These are phyloP conservation scores for Cathartes aura DNA, from an alignment of 2,113 vertebrate species.

Conservation along the genomic window DNA sequence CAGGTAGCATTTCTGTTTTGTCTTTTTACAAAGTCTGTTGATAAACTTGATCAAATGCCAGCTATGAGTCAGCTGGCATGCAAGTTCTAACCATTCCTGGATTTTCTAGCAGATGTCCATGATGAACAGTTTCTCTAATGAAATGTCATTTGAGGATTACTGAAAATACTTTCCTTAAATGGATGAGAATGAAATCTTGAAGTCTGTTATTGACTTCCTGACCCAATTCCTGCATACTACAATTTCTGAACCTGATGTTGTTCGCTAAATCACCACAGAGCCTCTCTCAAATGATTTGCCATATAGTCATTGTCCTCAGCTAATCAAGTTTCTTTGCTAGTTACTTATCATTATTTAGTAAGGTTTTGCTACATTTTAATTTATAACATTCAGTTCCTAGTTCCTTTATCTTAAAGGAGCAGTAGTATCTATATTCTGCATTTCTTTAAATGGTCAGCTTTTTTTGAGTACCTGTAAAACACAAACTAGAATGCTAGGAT, in stretches of 20 bases:
- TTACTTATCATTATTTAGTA: neutral
- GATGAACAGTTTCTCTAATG: neutral
- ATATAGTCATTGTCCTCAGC: neutral
- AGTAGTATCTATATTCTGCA: neutral
- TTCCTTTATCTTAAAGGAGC: neutral
- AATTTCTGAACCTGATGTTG: neutral
- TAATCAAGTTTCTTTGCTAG: neutral
- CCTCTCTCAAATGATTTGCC: neutral
- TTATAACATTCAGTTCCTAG: neutral
- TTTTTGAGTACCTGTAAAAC: neutral
- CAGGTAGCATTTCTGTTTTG: neutral
- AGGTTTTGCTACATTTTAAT: neutral
- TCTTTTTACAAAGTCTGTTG: neutral
- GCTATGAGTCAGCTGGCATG: neutral
- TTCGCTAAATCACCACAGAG: neutral
- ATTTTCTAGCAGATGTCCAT: neutral
- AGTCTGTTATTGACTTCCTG: neutral
- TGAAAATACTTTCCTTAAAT: neutral
- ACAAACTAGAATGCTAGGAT: neutral
- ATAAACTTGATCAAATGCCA: neutral
- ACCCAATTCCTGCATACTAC: neutral
- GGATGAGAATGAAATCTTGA: neutral
- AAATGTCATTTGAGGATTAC: neutral
- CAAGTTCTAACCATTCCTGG: neutral
- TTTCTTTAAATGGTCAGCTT: neutral